Base-by-base conservation (phyloP, 2,797 vertebrate species). In the Coregonus suidteri region DNA sequence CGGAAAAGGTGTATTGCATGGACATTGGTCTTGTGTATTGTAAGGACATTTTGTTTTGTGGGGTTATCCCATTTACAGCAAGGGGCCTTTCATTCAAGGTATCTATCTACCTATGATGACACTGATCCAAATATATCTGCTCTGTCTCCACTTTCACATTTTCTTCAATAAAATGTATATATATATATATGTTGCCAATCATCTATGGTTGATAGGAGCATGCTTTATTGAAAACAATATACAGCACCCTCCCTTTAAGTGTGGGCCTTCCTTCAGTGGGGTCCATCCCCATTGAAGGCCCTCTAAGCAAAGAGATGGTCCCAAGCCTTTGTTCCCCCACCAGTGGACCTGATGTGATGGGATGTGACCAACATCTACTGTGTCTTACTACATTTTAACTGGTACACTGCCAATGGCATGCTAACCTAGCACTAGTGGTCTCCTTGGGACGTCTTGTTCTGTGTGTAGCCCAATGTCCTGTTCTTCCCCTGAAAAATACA, bases 321-420 rank as follows among this genome's bases (percentile, higher is more conserved):
- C 64, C 53, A 18, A 35, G 9, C 25, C 25, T 20, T 20, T 51
- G 69, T 51, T n/a, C 69, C 41, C 3, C 41, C 41, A 18, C 4
- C 71, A 30, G 35, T 31, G 34, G 78, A 18, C 3, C 0, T n/a
- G 41, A 78, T 75, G 54, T 76, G 75, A 77, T 64, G 30, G 35
- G 53, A 74, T 2, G 0, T 20, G 59, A 30, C 56, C 56, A 59
- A 59, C 16, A 59, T 6, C 56, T 59, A n/a, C 18, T 59, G n/a
- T 59, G 54, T 59, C 16, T 6, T 6, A 59, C 2, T 59, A 59
- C 9, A 20, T 59, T 18, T 20, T 59, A 18, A 18, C 18, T 20
- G 56, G 16, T 59, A n/a, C 9, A 16, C n/a, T 18, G 18, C 56
- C 16, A n/a, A 6, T 59, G 18, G 51, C 79, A 65, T 13, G 54